Evolutionary conservation across 2,888 invertebrate genomes (phyloP).

Genomic region (Melinaea marsaeus): DNA sequence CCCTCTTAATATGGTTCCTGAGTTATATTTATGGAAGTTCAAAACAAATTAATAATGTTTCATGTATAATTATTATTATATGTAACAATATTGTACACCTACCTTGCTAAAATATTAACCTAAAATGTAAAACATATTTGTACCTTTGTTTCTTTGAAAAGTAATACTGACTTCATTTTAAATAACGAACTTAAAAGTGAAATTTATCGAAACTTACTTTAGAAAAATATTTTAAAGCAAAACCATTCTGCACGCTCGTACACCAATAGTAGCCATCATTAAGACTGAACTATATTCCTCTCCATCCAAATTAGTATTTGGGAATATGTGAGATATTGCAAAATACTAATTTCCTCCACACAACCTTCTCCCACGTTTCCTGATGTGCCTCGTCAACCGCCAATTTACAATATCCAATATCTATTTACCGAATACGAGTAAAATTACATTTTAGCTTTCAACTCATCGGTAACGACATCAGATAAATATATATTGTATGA

Average conservation of each 20-base stretch:
- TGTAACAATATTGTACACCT: too few species aligned
- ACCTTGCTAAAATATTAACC: too few species aligned
- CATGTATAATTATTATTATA: neutral
- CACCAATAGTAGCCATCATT: neutral
- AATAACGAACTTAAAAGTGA: too few species aligned
- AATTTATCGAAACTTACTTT: too few species aligned
- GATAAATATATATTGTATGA: too few species aligned
- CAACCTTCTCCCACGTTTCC: neutral
- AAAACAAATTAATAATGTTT: neutral
- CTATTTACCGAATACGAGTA: neutral
- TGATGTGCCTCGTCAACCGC: neutral
- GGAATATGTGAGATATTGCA: neutral
- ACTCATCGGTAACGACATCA: neutral
- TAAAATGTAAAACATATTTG: too few species aligned
- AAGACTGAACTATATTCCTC: neutral
- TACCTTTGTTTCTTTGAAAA: too few species aligned
- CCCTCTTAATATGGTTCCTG: neutral
- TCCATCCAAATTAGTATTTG: neutral
- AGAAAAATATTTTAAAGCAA: too few species aligned
- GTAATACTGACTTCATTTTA: too few species aligned
- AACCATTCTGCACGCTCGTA: neutral
- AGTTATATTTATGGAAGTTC: neutral
- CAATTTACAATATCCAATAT: constrained; percentile 1
- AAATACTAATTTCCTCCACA: neutral
- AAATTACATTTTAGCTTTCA: neutral